A percentile compares a stretch with the other conserved stretches of the same genome.
These are phyloP conservation scores for Agriopis marginaria DNA, from an alignment of 2,888 invertebrate species.

Conservation along the genomic window DNA sequence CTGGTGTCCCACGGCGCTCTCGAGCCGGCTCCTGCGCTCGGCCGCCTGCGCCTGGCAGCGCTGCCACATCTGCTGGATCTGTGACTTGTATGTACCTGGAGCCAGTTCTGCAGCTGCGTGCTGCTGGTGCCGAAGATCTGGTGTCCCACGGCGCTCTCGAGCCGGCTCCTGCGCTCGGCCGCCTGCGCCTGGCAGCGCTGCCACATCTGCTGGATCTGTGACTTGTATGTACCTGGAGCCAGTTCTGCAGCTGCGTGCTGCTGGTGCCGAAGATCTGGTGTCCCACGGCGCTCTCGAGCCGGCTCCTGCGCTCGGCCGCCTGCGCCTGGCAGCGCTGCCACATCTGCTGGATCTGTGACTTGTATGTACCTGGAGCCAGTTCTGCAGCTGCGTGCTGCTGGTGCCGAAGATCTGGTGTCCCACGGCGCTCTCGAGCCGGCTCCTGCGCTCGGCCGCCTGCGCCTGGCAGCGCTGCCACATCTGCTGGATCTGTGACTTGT, in stretches of 20 bases:
- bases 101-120: constrained; percentile 93
- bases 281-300: constrained; percentile 97
- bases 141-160: constrained; percentile 98
- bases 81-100: constrained; percentile 76
- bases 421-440: constrained; percentile 96
- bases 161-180: constrained; percentile 91
- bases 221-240: constrained; percentile 87
- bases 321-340: constrained; percentile 96
- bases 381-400: constrained; percentile 92
- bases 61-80: constrained; percentile 90
- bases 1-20: constrained; percentile 98
- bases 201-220: constrained; percentile 89
- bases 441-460: constrained; percentile 94
- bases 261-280: constrained; percentile 97
- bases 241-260: constrained; percentile 92
- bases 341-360: constrained; percentile 76
- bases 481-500: constrained; percentile 58
- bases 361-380: constrained; percentile 89
- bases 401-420: constrained; percentile 97
- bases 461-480: constrained; percentile 96
- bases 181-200: constrained; percentile 95
- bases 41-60: constrained; percentile 94
- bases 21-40: constrained; percentile 93
- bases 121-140: constrained; percentile 96
- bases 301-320: constrained; percentile 92